phyloP scores from a whole-genome alignment of 2,113 vertebrate genomes.

The Spea multiplicata region DNA sequence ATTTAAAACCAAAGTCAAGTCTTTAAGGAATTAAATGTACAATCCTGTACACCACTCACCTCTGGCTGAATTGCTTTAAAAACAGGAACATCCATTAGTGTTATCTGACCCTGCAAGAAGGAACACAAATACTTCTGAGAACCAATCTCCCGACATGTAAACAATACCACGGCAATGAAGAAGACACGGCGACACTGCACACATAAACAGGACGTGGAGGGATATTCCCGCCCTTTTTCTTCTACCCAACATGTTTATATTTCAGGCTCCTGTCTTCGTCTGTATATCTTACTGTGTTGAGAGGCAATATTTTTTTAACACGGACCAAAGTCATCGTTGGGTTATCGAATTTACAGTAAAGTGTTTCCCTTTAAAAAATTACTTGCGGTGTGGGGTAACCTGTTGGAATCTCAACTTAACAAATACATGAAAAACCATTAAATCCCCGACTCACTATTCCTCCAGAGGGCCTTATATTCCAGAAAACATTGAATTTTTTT shows the following conservation, averaged over 20 bases:
- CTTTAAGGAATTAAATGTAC: slow-evolving; percentile 43
- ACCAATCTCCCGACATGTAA: not conserved
- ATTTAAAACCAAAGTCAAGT: not conserved
- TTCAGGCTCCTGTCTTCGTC: not conserved
- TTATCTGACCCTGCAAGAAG: slow-evolving; percentile 89
- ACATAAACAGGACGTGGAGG: no score
- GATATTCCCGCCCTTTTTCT: not conserved
- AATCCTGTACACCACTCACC: slow-evolving; percentile 68
- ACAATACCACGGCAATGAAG: not conserved
- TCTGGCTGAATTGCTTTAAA: slow-evolving; percentile 98
- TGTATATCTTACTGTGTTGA: no score
- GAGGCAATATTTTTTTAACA: no score
- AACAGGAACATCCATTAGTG: slow-evolving; percentile 95
- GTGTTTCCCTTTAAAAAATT: no score
- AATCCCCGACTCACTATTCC: no score
- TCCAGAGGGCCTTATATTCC: no score
- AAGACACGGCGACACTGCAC: not conserved
- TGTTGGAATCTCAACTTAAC: no score
- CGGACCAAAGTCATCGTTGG: no score
- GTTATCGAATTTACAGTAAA: no score
- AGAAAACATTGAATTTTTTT: no score
- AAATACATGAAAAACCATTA: no score
- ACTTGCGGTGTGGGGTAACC: no score
- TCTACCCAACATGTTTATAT: slow-evolving; percentile 15
- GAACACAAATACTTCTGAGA: slow-evolving; percentile 11